These are phyloP conservation scores for Saccopteryx leptura DNA, from an alignment of 2,113 vertebrate species.

Conservation along the genomic window DNA sequence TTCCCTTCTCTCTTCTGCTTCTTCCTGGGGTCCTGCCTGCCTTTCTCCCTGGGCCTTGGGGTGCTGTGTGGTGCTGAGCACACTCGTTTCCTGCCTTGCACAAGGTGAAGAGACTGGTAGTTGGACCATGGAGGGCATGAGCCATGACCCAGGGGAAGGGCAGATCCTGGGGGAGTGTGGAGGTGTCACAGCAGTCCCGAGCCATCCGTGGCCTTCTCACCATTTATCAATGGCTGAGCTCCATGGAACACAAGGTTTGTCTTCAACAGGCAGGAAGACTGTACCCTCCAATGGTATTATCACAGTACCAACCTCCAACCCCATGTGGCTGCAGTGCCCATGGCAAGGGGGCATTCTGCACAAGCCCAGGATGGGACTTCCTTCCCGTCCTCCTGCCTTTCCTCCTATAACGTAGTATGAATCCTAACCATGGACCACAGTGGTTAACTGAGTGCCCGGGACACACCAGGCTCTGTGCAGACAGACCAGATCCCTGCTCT, in stretches of 20 bases:
- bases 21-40: neutral
- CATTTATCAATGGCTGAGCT: rapidly evolving
- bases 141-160: neutral
- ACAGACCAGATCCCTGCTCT: neutral
- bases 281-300: rapidly evolving
- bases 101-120: neutral
- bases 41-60: neutral
- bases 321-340: neutral
- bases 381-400: neutral
- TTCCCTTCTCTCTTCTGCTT: neutral
- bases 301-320: neutral
- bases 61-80: neutral
- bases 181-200: neutral
- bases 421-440: neutral
- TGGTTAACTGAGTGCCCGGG: rapidly evolving
- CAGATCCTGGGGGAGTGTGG: neutral
- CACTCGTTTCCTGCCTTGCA: neutral
- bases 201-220: neutral
- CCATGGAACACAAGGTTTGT: rapidly evolving
- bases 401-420: too few relatives aligned
- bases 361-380: neutral
- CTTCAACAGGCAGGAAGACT: rapidly evolving
- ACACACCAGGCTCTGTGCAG: too few relatives aligned
- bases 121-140: neutral
- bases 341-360: neutral